Conservation (phyloP, 92 coral and sea anemone species). For the Heteractis magnifica region DNA sequence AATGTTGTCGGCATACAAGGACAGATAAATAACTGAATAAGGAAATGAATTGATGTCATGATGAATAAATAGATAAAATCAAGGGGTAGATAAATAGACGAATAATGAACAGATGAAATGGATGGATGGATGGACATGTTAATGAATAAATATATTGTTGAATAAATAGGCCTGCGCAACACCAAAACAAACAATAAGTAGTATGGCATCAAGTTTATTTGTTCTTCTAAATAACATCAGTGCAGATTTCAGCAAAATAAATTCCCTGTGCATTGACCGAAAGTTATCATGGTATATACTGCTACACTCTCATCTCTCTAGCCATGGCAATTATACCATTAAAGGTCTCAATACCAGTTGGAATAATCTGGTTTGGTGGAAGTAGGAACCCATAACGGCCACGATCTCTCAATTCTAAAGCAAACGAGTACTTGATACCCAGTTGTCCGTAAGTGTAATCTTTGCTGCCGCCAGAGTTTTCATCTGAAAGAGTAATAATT, state of each 20-base stretch:
- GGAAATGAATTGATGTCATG: neutral
- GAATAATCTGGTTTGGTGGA: conserved; percentile 68
- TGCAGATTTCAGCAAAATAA: neutral
- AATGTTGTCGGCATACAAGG: neutral
- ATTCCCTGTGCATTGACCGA: neutral
- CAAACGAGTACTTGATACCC: conserved; percentile 71
- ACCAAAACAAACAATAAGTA: too few relatives aligned
- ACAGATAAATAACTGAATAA: neutral
- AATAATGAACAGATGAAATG: neutral
- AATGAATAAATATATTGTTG: neutral
- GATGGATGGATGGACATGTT: neutral
- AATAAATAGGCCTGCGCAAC: too few relatives aligned
- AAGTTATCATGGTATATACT: neutral
- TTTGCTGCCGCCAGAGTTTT: conserved; percentile 71
- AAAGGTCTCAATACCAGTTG: conserved; percentile 68
- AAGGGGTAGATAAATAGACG: neutral
- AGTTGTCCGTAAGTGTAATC: conserved; percentile 69
- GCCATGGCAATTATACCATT: conserved; percentile 69
- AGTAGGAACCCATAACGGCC: conserved; percentile 72
- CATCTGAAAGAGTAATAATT: conserved; percentile 34
- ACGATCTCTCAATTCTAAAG: conserved; percentile 66
- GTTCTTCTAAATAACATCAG: neutral
- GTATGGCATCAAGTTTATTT: neutral
- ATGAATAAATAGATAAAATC: too few relatives aligned
- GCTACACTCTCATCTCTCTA: conserved; percentile 60